Evolutionary conservation across 2,888 invertebrate genomes (phyloP).

Genomic region (Idaea straminata): DNA sequence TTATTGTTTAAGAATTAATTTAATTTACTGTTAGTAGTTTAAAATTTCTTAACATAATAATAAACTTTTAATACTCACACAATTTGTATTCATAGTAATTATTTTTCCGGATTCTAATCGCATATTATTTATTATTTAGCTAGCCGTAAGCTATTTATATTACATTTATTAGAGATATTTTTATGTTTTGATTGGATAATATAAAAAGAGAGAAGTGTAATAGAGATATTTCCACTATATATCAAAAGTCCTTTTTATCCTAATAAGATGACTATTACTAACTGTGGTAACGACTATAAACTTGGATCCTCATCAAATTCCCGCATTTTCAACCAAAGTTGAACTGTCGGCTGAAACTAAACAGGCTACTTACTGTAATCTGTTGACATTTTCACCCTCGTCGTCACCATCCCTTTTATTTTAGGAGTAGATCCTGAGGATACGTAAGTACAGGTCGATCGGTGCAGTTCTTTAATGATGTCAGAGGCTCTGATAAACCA

Average conservation of each 20-base stretch:
- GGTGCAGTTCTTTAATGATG: conserved; percentile 13
- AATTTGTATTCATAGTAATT: too few species aligned
- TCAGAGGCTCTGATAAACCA: neutral
- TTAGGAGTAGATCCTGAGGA: conserved; percentile 9
- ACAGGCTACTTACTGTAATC: neutral
- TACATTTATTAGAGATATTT: too few species aligned
- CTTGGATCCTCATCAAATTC: neutral
- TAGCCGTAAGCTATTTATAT: too few species aligned
- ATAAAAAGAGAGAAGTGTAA: too few species aligned
- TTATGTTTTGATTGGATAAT: too few species aligned
- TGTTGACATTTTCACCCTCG: neutral
- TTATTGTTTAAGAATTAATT: too few species aligned
- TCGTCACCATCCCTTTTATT: neutral
- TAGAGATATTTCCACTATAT: too few species aligned
- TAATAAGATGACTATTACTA: neutral
- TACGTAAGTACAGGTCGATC: conserved; percentile 14
- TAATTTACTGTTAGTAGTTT: too few species aligned
- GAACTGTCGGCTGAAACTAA: neutral
- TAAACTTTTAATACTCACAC: too few species aligned
- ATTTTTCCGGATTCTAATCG: too few species aligned
- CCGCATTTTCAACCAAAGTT: neutral
- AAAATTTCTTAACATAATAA: too few species aligned
- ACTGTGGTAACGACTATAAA: neutral
- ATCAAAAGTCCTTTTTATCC: neutral
- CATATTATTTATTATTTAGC: too few species aligned